phyloP scores from a whole-genome alignment of 2,888 invertebrate genomes.

The Aphidoletes aphidimyza region DNA sequence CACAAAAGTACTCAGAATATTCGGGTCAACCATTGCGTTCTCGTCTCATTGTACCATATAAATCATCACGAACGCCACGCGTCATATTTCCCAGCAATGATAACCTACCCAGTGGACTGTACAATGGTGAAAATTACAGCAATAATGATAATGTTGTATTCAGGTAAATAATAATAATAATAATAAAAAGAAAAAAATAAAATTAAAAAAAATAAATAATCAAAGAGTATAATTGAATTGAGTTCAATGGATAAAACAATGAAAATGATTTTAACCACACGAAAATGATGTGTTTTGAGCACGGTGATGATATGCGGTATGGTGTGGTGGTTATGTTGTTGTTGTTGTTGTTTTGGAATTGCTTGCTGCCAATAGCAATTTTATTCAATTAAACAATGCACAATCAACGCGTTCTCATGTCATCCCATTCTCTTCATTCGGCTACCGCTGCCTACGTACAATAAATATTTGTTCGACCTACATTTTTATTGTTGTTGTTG shows the following conservation, averaged over 20 bases:
- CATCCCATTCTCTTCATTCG: too few species aligned
- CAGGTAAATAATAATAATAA: slow-evolving; percentile 61
- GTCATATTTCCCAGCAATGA: slow-evolving; percentile 64
- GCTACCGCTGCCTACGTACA: neutral
- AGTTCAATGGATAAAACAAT: too few species aligned
- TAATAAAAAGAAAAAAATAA: too few species aligned
- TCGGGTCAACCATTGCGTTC: slow-evolving; percentile 63
- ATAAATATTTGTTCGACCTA: neutral
- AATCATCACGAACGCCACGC: slow-evolving; percentile 65
- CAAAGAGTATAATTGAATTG: too few species aligned
- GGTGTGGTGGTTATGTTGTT: too few species aligned
- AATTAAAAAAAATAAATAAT: too few species aligned
- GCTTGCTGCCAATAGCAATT: too few species aligned
- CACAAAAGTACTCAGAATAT: slow-evolving; percentile 62
- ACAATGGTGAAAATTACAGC: slow-evolving; percentile 62
- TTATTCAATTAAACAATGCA: neutral
- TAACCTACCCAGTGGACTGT: slow-evolving; percentile 61
- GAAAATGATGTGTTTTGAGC: too few species aligned
- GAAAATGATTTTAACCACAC: too few species aligned
- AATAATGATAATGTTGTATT: slow-evolving; percentile 66
- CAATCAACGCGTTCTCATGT: neutral
- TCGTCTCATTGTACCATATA: slow-evolving; percentile 63
- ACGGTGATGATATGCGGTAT: too few species aligned
- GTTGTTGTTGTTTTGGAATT: too few species aligned
- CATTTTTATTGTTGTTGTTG: neutral